Base-by-base conservation (phyloP, 2,113 vertebrate genomes). In the Herpetotheres cachinnans region DNA sequence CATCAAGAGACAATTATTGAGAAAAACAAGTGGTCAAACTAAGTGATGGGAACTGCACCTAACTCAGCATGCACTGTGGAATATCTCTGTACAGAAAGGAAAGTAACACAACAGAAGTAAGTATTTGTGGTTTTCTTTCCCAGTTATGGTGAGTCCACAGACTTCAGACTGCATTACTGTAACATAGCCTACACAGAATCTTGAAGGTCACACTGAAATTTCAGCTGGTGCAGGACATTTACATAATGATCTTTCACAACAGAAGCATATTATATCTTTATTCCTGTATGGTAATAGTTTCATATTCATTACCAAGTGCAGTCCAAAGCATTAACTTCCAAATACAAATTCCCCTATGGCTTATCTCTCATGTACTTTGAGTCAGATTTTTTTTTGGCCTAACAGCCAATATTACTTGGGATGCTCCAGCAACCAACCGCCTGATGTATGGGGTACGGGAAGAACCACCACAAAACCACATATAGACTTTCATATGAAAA, bases 201-300 rank as follows among this genome's bases (percentile, higher is more conserved):
- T 18, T 77, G 38, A 96, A 95, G 86, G 91, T 89, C 74, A 90
- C 32, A 18, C 58, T 82, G 59, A 72, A 90, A 67, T 73, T 91
- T 86, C 91, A 95, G 20, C 29, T 27, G 21, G 25, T 40, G 32
- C 73, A 94, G 58, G 36, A 52, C 14, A 13, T 67, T 92, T 85
- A 82, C 17, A 77, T 46, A 91, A 70, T 9, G 8, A 59, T 22
- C 47, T 58, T 84, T 38, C 69, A 86, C 25, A 65, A 56, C 1
- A 71, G 17, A 49, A 82, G 15, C 2, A 34, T 12, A 20, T 26
- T 34, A 4, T 15, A 47, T 50, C 47, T 89, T 82, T 62, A 74
- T 55, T 93, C 52, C 77, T 78, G 12, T 21, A 74, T 3, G 9
- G 65, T 21, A 76, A 85, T 5, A 22, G 42, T 52, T 80, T 76